phyloP scores from a whole-genome alignment of 2,888 invertebrate species.

The Dynastes hyllus region DNA sequence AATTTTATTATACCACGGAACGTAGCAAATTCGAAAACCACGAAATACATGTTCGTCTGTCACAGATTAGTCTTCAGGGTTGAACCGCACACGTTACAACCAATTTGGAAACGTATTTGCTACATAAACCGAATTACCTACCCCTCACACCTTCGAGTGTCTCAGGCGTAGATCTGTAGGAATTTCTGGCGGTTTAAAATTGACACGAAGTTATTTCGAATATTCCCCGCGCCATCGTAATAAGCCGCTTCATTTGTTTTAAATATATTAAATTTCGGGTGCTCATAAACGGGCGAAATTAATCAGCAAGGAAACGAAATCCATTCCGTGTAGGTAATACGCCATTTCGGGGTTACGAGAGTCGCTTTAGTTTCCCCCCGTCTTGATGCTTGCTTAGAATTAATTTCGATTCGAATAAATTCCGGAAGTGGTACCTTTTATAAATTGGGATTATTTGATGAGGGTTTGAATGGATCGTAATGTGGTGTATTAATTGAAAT shows the following conservation, averaged over 20 bases:
- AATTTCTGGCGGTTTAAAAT: slow-evolving; percentile 29
- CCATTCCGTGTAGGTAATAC: not conserved
- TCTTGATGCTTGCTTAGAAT: slow-evolving; percentile 10
- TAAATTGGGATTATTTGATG: slow-evolving; percentile 2
- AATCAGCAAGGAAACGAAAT: slow-evolving; percentile 1
- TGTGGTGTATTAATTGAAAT: slow-evolving; percentile 20
- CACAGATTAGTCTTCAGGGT: slow-evolving; percentile 33
- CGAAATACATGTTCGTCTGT: slow-evolving; percentile 30
- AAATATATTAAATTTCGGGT: slow-evolving; percentile 24
- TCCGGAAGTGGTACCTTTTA: not conserved
- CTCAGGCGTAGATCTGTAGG: slow-evolving; percentile 7
- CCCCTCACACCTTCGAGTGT: slow-evolving; percentile 26
- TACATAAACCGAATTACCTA: slow-evolving; percentile 40
- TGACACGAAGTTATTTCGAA: slow-evolving; percentile 32
- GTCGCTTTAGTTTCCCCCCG: not conserved
- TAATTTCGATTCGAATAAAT: slow-evolving; percentile 17
- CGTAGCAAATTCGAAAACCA: slow-evolving; percentile 33
- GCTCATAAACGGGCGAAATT: slow-evolving; percentile 39
- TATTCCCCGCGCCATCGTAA: slow-evolving; percentile 14
- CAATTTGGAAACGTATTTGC: slow-evolving; percentile 41
- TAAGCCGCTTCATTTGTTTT: slow-evolving; percentile 42
- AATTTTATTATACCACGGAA: slow-evolving; percentile 36
- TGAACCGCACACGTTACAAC: slow-evolving; percentile 21
- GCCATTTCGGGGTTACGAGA: not conserved
- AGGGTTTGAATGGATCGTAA: slow-evolving; percentile 1